These are phyloP conservation scores for Heterodera schachtii DNA, from an alignment of 1,140 invertebrate genomes.

Conservation along the genomic window DNA sequence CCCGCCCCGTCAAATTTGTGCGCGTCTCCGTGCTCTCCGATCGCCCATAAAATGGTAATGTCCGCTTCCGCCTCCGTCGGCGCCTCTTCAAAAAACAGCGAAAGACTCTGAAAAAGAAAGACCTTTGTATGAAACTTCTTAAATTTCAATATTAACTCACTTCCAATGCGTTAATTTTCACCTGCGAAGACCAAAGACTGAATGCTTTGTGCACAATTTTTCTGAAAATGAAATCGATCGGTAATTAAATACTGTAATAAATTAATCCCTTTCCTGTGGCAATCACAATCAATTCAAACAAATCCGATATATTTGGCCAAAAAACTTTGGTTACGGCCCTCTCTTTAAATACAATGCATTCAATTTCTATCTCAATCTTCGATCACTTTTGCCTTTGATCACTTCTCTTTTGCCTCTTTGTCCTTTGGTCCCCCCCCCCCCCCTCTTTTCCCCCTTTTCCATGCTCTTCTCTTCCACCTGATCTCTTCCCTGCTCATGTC, in stretches of 20 bases:
- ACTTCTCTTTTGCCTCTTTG: background rate
- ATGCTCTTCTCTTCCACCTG: background rate
- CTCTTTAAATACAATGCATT: too few relatives aligned
- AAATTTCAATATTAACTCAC: background rate
- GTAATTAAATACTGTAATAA: background rate
- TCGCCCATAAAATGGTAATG: constrained; percentile 56
- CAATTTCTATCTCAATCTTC: background rate
- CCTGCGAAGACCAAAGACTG: constrained; percentile 54
- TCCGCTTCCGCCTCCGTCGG: constrained; percentile 46
- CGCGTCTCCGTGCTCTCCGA: constrained; percentile 57
- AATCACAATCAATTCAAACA: too few relatives aligned
- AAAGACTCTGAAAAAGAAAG: constrained; percentile 22
- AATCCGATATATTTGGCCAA: too few relatives aligned
- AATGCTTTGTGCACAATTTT: constrained; percentile 56
- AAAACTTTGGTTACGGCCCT: too few relatives aligned
- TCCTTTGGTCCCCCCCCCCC: background rate
- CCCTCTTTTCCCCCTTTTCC: background rate
- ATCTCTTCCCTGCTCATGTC: constrained; percentile 26
- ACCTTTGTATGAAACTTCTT: background rate
- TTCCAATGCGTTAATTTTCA: constrained; percentile 45
- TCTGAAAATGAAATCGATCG: constrained; percentile 36
- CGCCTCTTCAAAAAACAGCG: constrained; percentile 47
- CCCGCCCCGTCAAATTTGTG: constrained; percentile 58
- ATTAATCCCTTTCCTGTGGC: too few relatives aligned
- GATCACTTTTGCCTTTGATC: background rate